Conservation (phyloP, 2,888 invertebrate genomes). For the Resseliella maxima region DNA sequence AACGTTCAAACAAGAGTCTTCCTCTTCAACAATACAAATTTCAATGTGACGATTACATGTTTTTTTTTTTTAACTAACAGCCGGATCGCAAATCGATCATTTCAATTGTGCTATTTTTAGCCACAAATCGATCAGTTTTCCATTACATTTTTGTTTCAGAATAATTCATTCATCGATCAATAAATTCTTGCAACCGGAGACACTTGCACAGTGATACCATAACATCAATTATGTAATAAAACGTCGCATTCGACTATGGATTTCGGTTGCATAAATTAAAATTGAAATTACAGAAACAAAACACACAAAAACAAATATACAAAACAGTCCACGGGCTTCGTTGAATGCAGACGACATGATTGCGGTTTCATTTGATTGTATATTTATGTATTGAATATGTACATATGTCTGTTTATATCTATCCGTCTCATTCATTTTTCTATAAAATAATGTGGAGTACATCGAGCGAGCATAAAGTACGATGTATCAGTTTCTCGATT, state of each 20-base stretch:
- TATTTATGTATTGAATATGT: too few relatives aligned
- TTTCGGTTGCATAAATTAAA: conserved; percentile 53
- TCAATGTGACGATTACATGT: conserved; percentile 1
- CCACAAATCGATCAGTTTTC: background rate
- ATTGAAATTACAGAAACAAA: background rate
- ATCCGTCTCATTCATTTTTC: too few relatives aligned
- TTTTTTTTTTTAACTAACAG: conserved; percentile 35
- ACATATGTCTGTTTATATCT: too few relatives aligned
- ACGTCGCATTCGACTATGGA: background rate
- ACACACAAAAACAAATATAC: background rate
- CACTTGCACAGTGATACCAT: conserved; percentile 6
- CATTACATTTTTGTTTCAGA: background rate
- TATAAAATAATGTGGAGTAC: too few relatives aligned
- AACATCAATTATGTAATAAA: conserved; percentile 44
- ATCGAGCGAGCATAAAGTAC: too few relatives aligned
- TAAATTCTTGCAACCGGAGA: conserved; percentile 37
- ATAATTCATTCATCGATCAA: background rate
- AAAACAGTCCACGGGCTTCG: background rate
- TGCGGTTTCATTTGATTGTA: background rate
- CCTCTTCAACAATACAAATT: background rate
- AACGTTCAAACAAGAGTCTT: background rate
- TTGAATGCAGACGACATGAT: background rate
- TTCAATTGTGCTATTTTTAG: background rate
- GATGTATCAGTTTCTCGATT: too few relatives aligned
- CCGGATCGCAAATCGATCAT: background rate